Evolutionary conservation across 2,113 vertebrate species (phyloP).

Genomic region (Ursus arctos): DNA sequence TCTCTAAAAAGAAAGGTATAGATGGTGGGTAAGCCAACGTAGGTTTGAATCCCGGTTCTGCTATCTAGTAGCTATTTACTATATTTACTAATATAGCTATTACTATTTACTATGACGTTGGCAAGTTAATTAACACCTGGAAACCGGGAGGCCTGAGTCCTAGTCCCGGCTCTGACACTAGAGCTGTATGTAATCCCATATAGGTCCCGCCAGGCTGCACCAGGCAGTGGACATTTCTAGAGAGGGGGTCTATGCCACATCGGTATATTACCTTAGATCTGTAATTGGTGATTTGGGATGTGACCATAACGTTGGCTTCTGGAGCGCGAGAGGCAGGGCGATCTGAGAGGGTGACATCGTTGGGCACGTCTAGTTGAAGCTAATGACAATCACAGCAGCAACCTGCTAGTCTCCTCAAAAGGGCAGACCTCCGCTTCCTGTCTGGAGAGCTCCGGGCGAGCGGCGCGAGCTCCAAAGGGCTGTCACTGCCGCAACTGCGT

Average conservation of each 20-base stretch:
- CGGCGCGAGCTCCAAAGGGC: neutral
- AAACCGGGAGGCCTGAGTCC: neutral
- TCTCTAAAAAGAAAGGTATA: neutral
- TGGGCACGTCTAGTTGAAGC: neutral
- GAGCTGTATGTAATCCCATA: neutral
- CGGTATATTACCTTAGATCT: neutral
- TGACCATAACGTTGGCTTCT: neutral
- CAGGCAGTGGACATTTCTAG: neutral
- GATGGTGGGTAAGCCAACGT: neutral
- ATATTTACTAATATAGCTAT: neutral
- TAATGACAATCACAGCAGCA: neutral
- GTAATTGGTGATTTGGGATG: neutral
- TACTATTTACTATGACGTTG: neutral
- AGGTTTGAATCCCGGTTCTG: neutral
- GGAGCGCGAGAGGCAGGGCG: neutral
- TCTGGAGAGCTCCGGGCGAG: neutral
- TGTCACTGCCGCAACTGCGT: neutral
- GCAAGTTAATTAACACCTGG: neutral
- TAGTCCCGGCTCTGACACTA: neutral
- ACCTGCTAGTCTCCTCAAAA: neutral
- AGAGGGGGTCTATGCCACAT: neutral
- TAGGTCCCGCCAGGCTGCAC: neutral
- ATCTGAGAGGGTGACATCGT: neutral
- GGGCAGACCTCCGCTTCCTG: neutral
- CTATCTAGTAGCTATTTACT: neutral